Percentiles rank a stretch among this genome's conserved stretches.
Conservation (phyloP, 2,888 invertebrate species). For the Bombylius discolor region DNA sequence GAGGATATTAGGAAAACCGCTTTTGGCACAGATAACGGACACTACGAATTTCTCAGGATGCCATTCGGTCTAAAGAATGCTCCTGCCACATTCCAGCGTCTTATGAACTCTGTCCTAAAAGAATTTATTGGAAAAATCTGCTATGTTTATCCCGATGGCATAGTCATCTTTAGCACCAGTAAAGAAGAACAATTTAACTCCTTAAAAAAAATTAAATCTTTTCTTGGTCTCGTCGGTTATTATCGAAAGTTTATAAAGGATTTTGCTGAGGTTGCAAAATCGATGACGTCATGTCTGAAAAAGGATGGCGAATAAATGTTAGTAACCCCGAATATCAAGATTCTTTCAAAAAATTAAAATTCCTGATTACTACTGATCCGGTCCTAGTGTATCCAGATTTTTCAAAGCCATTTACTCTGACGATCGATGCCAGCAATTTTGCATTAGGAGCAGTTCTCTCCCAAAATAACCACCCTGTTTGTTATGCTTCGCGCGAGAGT, state of each 20-base stretch:
- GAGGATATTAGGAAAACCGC: background rate
- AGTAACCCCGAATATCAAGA: background rate
- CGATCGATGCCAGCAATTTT: background rate
- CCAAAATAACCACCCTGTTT: conserved; percentile 2
- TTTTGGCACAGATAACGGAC: background rate
- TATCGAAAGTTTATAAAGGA: conserved; percentile 6
- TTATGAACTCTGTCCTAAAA: background rate
- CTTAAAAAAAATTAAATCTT: conserved; percentile 2
- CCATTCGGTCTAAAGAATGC: background rate
- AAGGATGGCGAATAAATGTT: conserved; percentile 6
- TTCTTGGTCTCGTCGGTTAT: conserved; percentile 4
- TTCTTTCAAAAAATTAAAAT: background rate
- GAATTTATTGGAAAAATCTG: background rate
- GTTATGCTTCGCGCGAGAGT: conserved; percentile 3
- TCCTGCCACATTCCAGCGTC: background rate
- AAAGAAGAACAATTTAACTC: too few relatives aligned
- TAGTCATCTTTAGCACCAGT: background rate
- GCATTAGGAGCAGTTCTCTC: background rate
- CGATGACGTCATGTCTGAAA: conserved; percentile 2
- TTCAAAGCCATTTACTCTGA: background rate
- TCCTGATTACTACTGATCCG: background rate
- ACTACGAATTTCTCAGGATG: background rate
- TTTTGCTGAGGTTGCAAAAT: conserved; percentile 2
- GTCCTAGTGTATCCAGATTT: conserved; percentile 2
- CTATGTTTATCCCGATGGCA: background rate